Evolutionary conservation across 1,140 invertebrate genomes (phyloP).

Genomic region (Danaus plexippus): DNA sequence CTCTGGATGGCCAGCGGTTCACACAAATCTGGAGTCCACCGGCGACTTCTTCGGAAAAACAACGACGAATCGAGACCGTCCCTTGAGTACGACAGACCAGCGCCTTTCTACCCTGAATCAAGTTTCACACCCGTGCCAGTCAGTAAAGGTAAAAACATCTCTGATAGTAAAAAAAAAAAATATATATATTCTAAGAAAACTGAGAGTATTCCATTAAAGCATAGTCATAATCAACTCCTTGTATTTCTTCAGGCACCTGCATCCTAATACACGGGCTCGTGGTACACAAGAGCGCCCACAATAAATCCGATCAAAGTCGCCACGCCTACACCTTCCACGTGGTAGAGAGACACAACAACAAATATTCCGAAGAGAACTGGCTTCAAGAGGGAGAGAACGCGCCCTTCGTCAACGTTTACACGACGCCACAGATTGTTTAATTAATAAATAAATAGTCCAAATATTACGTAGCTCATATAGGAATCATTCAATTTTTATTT

Average conservation of each 20-base stretch:
- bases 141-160: constrained; percentile 38
- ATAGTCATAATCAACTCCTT: background rate
- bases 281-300: constrained; percentile 92
- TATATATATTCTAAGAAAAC: too few relatives aligned
- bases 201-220: too few relatives aligned
- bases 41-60: constrained; percentile 80
- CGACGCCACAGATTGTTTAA: constrained; percentile 45
- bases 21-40: constrained; percentile 85
- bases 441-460: constrained; percentile 5
- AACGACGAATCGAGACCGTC: constrained; percentile 74
- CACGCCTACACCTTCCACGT: constrained; percentile 97
- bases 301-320: constrained; percentile 86
- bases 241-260: constrained; percentile 78
- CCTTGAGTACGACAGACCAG: constrained; percentile 76
- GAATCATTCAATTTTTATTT: too few relatives aligned
- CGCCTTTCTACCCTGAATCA: constrained; percentile 80
- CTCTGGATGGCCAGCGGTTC: constrained; percentile 93
- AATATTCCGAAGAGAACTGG: constrained; percentile 91
- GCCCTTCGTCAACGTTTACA: constrained; percentile 58
- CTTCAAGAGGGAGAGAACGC: constrained; percentile 74
- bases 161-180: too few relatives aligned
- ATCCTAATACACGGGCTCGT: constrained; percentile 94
- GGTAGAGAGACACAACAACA: constrained; percentile 82
- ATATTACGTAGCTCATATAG: too few relatives aligned
- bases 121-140: constrained; percentile 85